Base-by-base conservation (phyloP, 64 coral and sea anemone genomes). In the Anthopleura sola region DNA sequence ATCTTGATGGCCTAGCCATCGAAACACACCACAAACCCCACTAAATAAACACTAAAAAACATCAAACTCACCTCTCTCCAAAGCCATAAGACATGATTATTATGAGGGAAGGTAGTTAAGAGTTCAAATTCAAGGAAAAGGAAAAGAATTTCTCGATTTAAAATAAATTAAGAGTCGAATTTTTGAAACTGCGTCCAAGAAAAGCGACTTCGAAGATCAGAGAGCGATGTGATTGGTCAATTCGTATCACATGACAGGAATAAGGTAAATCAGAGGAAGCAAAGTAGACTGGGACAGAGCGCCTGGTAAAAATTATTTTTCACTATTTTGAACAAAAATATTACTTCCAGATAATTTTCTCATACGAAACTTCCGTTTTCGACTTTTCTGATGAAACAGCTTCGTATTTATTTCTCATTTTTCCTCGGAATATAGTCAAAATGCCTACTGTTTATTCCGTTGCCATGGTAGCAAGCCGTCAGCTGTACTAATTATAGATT, bases 51-150 rank as follows among this genome's bases (percentile, higher is more conserved):
- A 51, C 44, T n/a, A 55, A 9, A 53, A 49, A 23, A 0, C 40
- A 5, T 31, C 23, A 20, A 81, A 78, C 75, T 86, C 21, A 91
- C 89, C 84, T 91, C 49, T 86, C 85, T 33, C 89, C 84, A 86
- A 91, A 91, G n/a, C 89, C 85, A n/a, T 76, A 91, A 69, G 89
- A 91, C 89, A 91, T 91, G 12, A 20, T 82, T 36, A 29, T 11
- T 14, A 53, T 17, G 32, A 60, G 0, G 15, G 49, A 28, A 13
- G 14, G 85, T 53, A 47, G 44, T 78, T 26, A 1, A 15, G 32
- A 15, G 49, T 55, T 7, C 38, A 87, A 88, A 88, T 38, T 36
- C 23, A 31, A 71, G 34, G 7, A 86, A 44, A 81, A 29, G 55
- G 84, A 47, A 44, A 78, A 77, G 57, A 56, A 75, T 32, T 26